phyloP scores from a whole-genome alignment of 2,888 invertebrate genomes.

The Drosophila anceps region DNA sequence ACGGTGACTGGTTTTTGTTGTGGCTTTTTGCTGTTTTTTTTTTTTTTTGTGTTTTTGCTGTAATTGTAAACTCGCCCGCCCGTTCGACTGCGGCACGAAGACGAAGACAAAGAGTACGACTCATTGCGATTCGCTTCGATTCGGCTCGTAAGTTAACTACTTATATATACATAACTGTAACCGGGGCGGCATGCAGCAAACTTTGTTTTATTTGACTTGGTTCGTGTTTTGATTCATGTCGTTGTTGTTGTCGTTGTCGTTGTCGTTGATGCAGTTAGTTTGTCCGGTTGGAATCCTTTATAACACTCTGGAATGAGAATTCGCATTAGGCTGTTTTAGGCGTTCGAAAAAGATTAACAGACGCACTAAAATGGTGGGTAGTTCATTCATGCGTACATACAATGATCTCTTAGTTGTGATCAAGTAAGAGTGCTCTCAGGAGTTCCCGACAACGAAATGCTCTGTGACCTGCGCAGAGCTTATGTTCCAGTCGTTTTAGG shows the following conservation, averaged over 20 bases:
- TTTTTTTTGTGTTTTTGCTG: background rate
- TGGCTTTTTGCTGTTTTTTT: background rate
- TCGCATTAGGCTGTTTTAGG: background rate
- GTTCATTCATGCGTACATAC: background rate
- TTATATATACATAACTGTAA: constrained; percentile 39
- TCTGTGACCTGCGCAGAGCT: background rate
- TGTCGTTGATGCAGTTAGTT: constrained; percentile 7
- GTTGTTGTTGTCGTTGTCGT: background rate
- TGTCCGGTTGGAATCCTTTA: constrained; percentile 12
- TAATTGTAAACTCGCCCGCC: constrained; percentile 35
- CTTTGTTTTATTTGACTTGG: constrained; percentile 15
- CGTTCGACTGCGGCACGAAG: background rate
- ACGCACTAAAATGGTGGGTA: background rate
- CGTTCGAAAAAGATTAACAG: background rate
- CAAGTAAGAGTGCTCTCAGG: background rate
- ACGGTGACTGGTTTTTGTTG: constrained; percentile 46
- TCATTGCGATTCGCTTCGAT: background rate
- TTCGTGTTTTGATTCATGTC: background rate
- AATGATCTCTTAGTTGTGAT: background rate
- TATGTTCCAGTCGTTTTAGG: too few species aligned
- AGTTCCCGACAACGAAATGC: too few species aligned
- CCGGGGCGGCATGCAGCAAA: constrained; percentile 22
- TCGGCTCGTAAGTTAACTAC: constrained; percentile 4
- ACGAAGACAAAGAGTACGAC: background rate
- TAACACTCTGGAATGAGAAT: background rate